phyloP scores from a whole-genome alignment of 2,113 vertebrate species.

The Delphinus delphis region DNA sequence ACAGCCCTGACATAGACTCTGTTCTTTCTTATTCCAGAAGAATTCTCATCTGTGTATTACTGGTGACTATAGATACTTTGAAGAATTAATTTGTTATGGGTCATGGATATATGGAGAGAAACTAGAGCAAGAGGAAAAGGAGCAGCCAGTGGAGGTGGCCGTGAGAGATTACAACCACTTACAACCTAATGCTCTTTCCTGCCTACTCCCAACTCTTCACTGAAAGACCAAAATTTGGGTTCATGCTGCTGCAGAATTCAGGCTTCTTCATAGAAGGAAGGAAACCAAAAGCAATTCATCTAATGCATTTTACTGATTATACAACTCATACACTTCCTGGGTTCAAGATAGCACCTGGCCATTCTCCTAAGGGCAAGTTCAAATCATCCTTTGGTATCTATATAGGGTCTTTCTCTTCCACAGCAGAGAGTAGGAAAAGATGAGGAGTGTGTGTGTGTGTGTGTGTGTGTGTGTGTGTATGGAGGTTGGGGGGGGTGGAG shows the following conservation, averaged over 20 bases:
- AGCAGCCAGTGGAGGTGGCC: neutral
- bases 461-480: neutral
- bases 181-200: neutral
- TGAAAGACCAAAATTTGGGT: neutral
- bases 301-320: conserved; percentile 22
- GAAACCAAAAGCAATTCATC: conserved; percentile 7
- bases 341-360: neutral
- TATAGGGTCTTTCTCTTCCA: neutral
- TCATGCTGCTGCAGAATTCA: neutral
- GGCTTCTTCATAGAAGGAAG: neutral
- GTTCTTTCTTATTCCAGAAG: neutral
- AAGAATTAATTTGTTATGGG: neutral
- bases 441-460: neutral
- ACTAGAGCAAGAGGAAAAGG: neutral
- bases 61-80: neutral
- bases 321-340: neutral
- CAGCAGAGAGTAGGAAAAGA: neutral
- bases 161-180: neutral
- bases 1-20: neutral
- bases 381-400: neutral
- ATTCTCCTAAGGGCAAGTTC: conserved; percentile 29
- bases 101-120: neutral
- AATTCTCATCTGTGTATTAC: neutral
- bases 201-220: neutral
- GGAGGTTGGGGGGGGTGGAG: neutral